A percentile compares a stretch with the other conserved stretches of the same genome.
These are phyloP conservation scores for Epirrita christyi DNA, from an alignment of 2,888 invertebrate genomes.

Conservation along the genomic window DNA sequence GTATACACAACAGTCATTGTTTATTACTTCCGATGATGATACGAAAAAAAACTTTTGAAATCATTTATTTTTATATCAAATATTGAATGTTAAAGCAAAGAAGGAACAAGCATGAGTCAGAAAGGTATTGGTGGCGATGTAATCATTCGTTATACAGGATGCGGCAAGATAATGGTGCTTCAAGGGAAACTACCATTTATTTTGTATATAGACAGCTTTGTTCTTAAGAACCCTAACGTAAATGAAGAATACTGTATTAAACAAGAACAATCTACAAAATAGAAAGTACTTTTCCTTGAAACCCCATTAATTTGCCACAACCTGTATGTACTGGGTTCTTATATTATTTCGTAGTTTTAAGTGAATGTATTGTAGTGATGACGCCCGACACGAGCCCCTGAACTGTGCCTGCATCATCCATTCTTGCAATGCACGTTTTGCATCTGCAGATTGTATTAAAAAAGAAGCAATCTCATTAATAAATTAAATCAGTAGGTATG, in stretches of 20 bases:
- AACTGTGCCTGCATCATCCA: neutral
- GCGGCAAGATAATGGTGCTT: constrained; percentile 1
- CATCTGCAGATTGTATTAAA: neutral
- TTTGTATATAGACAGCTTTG: too few species aligned
- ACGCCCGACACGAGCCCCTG: neutral
- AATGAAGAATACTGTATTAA: too few species aligned
- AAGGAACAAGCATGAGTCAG: constrained; percentile 51
- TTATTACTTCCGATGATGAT: constrained; percentile 58
- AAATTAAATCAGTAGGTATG: neutral
- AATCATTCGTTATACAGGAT: constrained; percentile 36
- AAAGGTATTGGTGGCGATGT: constrained; percentile 51
- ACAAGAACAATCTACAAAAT: too few species aligned
- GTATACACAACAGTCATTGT: constrained; percentile 50
- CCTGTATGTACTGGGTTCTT: neutral
- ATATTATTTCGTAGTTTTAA: constrained; percentile 34
- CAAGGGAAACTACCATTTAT: too few species aligned
- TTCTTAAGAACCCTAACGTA: too few species aligned
- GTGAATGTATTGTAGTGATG: constrained; percentile 41
- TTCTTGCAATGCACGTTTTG: neutral
- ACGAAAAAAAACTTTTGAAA: constrained; percentile 63
- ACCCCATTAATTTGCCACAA: too few species aligned
- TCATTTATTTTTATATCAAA: constrained; percentile 80
- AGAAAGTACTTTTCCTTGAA: too few species aligned
- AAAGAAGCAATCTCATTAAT: neutral
- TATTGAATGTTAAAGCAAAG: constrained; percentile 68